Conservation (phyloP, 2,888 invertebrate genomes). For the Thecocarcelia acutangulata region DNA sequence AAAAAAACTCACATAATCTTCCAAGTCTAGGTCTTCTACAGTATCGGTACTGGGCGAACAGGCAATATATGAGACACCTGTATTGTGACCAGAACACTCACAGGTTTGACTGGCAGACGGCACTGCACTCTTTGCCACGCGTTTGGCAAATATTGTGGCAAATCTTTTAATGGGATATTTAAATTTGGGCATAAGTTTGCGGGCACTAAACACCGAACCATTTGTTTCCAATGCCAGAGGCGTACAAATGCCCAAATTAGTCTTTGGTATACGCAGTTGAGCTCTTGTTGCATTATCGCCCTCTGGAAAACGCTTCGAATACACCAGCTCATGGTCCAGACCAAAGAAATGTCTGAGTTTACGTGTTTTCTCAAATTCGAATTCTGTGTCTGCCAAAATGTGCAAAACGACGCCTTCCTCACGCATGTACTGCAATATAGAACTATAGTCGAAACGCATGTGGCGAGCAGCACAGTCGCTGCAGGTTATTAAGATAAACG, state of each 20-base stretch:
- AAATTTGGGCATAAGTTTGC: slow-evolving; percentile 84
- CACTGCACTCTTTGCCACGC: slow-evolving; percentile 85
- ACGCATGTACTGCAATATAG: slow-evolving; percentile 89
- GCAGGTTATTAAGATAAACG: slow-evolving; percentile 91
- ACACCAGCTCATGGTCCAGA: slow-evolving; percentile 88
- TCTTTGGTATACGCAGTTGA: slow-evolving; percentile 89
- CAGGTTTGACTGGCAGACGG: slow-evolving; percentile 85
- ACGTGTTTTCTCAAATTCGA: slow-evolving; percentile 87
- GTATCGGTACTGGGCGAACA: slow-evolving; percentile 84
- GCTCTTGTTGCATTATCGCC: slow-evolving; percentile 88
- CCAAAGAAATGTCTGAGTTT: slow-evolving; percentile 89
- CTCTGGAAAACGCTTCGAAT: slow-evolving; percentile 89
- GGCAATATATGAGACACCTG: slow-evolving; percentile 85
- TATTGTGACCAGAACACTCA: slow-evolving; percentile 86
- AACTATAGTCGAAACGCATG: slow-evolving; percentile 92
- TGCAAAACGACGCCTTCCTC: slow-evolving; percentile 92
- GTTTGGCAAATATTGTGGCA: slow-evolving; percentile 85
- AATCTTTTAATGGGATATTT: slow-evolving; percentile 84
- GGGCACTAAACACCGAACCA: slow-evolving; percentile 86
- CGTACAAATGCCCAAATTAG: slow-evolving; percentile 88
- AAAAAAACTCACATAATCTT: slow-evolving; percentile 77
- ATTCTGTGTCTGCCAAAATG: slow-evolving; percentile 91
- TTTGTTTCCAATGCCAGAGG: slow-evolving; percentile 92
- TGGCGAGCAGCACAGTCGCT: slow-evolving; percentile 86
- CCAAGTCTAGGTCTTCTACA: slow-evolving; percentile 73